Evolutionary conservation across 2,888 invertebrate genomes (phyloP).

Genomic region (Kryphioiulus occultus): DNA sequence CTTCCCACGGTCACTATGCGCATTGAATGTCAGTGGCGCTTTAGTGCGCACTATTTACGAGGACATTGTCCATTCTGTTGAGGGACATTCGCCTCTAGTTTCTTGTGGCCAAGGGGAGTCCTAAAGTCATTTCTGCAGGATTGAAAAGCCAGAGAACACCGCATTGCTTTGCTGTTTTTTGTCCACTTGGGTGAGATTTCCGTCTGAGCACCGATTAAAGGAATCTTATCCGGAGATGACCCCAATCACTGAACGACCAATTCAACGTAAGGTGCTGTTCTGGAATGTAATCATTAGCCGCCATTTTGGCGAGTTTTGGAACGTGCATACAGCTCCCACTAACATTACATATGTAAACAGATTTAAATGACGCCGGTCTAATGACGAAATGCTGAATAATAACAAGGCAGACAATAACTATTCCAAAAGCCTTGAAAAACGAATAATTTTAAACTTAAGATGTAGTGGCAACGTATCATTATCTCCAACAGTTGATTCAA

Average conservation of each 20-base stretch:
- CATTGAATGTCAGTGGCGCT: conserved; percentile 6
- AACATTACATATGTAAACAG: too few relatives aligned
- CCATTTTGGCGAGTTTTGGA: too few relatives aligned
- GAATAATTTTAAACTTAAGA: not conserved
- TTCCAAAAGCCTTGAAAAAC: too few relatives aligned
- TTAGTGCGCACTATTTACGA: conserved; percentile 1
- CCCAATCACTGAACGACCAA: not conserved
- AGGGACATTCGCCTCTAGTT: not conserved
- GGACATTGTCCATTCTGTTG: conserved; percentile 23
- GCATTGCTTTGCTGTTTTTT: not conserved
- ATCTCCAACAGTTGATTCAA: not conserved
- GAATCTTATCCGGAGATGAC: not conserved
- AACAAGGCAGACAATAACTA: too few relatives aligned
- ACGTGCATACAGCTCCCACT: too few relatives aligned
- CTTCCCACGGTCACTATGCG: not conserved
- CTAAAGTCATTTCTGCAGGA: not conserved
- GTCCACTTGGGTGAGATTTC: not conserved
- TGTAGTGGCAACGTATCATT: not conserved
- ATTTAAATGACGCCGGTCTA: too few relatives aligned
- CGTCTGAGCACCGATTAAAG: not conserved
- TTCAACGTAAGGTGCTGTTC: not conserved
- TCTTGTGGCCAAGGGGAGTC: not conserved
- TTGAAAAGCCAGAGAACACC: not conserved
- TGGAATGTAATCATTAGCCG: too few relatives aligned
- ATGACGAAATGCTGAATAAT: too few relatives aligned